phyloP scores from a whole-genome alignment of 1,140 invertebrate genomes.

The Varroa destructor region DNA sequence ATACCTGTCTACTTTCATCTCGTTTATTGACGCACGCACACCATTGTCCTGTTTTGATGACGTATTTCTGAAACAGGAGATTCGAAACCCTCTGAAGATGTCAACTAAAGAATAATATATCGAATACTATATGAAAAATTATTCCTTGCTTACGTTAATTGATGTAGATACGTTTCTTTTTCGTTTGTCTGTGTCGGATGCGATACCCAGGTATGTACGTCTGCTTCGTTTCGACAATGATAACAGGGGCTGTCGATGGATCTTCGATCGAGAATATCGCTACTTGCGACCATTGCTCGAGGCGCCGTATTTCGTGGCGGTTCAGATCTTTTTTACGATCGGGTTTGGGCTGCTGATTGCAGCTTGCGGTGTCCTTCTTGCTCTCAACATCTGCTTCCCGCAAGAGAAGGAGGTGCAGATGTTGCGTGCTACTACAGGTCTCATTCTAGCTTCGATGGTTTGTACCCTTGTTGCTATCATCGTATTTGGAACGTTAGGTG shows the following conservation, averaged over 20 bases:
- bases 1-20: too few relatives aligned
- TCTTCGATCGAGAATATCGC: constrained; percentile 28
- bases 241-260: constrained; percentile 28
- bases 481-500: constrained; percentile 5
- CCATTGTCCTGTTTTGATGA: too few relatives aligned
- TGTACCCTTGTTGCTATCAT: constrained; percentile 21
- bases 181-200: too few relatives aligned
- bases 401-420: constrained; percentile 18
- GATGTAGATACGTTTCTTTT: too few relatives aligned
- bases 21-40: too few relatives aligned
- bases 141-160: too few relatives aligned
- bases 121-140: too few relatives aligned
- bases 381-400: constrained; percentile 10
- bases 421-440: constrained; percentile 4
- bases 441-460: constrained; percentile 7
- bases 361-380: constrained; percentile 12
- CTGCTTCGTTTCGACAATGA: constrained; percentile 24
- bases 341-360: constrained; percentile 5
- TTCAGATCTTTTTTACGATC: constrained; percentile 20
- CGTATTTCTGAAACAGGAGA: too few relatives aligned
- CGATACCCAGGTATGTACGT: background rate
- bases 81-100: too few relatives aligned
- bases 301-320: constrained; percentile 22
- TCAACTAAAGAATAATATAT: too few relatives aligned
- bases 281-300: constrained; percentile 21